These are phyloP conservation scores for Teleiodes luculella DNA, from an alignment of 2,888 invertebrate species.

Conservation along the genomic window DNA sequence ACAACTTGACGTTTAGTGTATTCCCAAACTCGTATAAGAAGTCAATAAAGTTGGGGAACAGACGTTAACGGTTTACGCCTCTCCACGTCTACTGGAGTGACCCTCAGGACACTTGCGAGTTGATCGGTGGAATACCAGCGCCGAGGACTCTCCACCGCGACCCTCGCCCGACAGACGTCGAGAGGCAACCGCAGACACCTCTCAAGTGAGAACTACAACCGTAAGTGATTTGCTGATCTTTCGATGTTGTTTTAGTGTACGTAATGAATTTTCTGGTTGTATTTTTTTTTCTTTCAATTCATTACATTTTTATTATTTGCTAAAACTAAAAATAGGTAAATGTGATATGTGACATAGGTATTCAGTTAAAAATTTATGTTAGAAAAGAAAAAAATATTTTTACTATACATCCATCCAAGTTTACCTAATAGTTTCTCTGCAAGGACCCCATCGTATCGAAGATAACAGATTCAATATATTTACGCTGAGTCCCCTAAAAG, in stretches of 20 bases:
- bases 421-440: not conserved
- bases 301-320: too few relatives aligned
- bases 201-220: constrained; percentile 30
- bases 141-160: constrained; percentile 34
- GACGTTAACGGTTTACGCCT: constrained; percentile 23
- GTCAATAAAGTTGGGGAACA: constrained; percentile 25
- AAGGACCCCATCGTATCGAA: not conserved
- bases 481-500: constrained; percentile 10
- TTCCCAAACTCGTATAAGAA: constrained; percentile 4
- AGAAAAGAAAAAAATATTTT: too few relatives aligned
- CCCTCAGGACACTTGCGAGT: constrained; percentile 40
- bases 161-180: constrained; percentile 37
- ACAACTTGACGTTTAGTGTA: constrained; percentile 7
- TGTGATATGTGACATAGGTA: too few relatives aligned
- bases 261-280: too few relatives aligned
- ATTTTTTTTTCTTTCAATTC: too few relatives aligned
- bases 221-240: constrained; percentile 40
- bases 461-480: constrained; percentile 10
- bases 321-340: too few relatives aligned
- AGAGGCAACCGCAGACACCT: constrained; percentile 49
- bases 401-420: not conserved
- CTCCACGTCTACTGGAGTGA: constrained; percentile 25
- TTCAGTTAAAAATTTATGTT: too few relatives aligned
- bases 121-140: constrained; percentile 40
- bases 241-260: too few relatives aligned